phyloP scores from a whole-genome alignment of 2,888 invertebrate genomes.

The Drosophila anceps region DNA sequence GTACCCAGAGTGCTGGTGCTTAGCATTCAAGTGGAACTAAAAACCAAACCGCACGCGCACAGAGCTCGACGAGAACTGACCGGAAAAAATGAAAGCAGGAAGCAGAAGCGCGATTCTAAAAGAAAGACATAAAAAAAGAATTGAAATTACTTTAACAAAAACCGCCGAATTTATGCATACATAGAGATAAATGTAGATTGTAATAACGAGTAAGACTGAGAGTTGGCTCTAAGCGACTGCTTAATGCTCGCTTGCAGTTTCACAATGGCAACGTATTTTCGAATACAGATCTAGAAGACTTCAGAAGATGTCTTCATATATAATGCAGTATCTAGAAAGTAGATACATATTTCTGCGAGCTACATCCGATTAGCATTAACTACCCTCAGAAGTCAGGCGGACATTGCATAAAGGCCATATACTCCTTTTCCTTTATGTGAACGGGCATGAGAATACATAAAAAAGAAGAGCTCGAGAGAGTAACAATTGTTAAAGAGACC shows the following conservation, averaged over 20 bases:
- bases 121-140: constrained; percentile 17
- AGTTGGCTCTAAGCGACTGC: background rate
- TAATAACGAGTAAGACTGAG: constrained; percentile 38
- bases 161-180: constrained; percentile 46
- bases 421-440: background rate
- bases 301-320: background rate
- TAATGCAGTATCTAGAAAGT: background rate
- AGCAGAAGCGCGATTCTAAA: constrained; percentile 31
- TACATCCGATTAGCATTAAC: background rate
- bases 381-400: background rate
- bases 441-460: constrained; percentile 2
- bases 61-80: constrained; percentile 69
- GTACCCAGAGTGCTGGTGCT: constrained; percentile 11
- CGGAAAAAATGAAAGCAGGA: constrained; percentile 45
- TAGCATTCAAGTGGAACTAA: constrained; percentile 11
- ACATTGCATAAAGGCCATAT: background rate
- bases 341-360: too few relatives aligned
- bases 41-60: constrained; percentile 58
- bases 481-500: constrained; percentile 26
- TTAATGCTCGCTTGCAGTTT: background rate
- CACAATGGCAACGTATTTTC: background rate
- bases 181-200: constrained; percentile 32
- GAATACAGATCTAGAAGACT: background rate
- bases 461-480: constrained; percentile 4
- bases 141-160: constrained; percentile 64